These are phyloP conservation scores for Ptilonorhynchus violaceus DNA, from an alignment of 2,113 vertebrate genomes.

Conservation along the genomic window DNA sequence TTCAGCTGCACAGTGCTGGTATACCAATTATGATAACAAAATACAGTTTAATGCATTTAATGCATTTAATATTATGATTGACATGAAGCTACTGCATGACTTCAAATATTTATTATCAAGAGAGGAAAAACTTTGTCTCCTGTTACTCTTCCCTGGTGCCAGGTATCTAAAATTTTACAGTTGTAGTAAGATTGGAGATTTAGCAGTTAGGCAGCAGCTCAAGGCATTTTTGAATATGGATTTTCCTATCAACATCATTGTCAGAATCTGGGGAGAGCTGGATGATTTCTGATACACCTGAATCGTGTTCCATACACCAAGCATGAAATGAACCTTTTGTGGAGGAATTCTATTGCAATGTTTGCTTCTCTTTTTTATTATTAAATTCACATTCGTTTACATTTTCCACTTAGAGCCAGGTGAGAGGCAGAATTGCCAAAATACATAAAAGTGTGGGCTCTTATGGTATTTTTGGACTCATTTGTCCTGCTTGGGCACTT, in stretches of 20 bases:
- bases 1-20: not conserved
- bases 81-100: not conserved
- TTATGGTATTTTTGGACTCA: constrained; percentile 33
- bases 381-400: not conserved
- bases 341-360: not conserved
- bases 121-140: not conserved
- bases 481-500: constrained; percentile 14
- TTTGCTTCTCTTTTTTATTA: constrained; percentile 5
- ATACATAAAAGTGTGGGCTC: not conserved
- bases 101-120: not conserved
- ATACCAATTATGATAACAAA: not conserved
- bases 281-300: not conserved
- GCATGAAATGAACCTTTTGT: not conserved
- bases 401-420: not conserved
- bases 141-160: not conserved
- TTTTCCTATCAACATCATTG: not conserved
- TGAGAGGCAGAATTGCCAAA: constrained; percentile 14
- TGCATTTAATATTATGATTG: not conserved
- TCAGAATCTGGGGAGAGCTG: not conserved
- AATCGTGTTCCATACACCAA: not conserved
- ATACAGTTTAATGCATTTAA: too few relatives aligned
- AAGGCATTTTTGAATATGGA: not conserved
- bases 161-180: not conserved
- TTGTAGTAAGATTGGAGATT: not conserved
- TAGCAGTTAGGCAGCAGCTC: not conserved